These are phyloP conservation scores for Hydra vulgaris DNA, from an alignment of 30 jellyfish, hydroid and myxozoan species.

Conservation along the genomic window DNA sequence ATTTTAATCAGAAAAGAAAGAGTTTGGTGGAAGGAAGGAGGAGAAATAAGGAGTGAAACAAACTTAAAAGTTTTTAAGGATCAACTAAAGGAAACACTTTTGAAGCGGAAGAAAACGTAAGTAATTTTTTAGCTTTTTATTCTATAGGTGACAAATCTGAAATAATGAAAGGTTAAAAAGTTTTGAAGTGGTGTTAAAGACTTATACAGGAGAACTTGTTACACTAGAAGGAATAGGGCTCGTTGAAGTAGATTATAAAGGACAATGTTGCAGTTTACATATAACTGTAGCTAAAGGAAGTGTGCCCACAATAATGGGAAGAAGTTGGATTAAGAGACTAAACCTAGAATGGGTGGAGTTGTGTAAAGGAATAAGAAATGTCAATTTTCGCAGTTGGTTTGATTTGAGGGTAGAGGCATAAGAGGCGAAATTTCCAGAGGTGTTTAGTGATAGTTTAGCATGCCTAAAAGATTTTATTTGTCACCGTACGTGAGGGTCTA, in stretches of 20 bases:
- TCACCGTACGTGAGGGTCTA: constrained; percentile 14
- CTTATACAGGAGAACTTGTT: constrained; percentile 22
- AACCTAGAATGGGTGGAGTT: no score
- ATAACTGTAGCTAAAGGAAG: constrained; percentile 4
- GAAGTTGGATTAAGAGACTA: constrained; percentile 29
- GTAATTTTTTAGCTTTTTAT: background rate
- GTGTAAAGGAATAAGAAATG: no score
- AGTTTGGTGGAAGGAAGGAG: background rate
- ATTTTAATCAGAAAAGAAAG: background rate
- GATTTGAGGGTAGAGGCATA: no score
- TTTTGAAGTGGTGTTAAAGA: constrained; percentile 4
- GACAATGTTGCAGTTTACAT: background rate
- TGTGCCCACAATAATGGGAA: constrained; percentile 20
- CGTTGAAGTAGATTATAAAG: constrained; percentile 5
- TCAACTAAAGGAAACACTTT: background rate
- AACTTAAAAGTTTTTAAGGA: background rate
- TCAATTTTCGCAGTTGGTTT: no score
- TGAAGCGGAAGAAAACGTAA: constrained; percentile 15
- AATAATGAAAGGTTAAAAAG: background rate
- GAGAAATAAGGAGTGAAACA: no score
- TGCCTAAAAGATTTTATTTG: constrained; percentile 6
- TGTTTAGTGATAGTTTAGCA: constrained; percentile 18
- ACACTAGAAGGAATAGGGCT: background rate
- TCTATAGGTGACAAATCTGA: background rate
- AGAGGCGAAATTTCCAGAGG: no score